Evolutionary conservation across 92 coral and sea anemone species (phyloP), one percentile per base, ranked within the genome.

Genomic region (Paramuricea clavata): DNA sequence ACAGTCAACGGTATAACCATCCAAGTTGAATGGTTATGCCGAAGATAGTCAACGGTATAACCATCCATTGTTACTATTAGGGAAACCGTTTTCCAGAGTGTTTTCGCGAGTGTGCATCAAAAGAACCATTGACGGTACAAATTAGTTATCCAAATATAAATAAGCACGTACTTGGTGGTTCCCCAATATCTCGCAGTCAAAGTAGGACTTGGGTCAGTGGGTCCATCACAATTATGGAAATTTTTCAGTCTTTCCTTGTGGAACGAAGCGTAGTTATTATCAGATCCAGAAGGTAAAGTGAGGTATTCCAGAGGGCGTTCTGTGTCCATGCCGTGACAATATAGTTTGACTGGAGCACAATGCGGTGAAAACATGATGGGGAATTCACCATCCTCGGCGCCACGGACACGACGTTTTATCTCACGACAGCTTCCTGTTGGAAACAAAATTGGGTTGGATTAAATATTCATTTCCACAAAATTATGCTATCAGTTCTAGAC

Each of bases 111-210:
- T n/a, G n/a, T n/a, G n/a, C n/a, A n/a, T n/a, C n/a, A n/a, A n/a
- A n/a, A n/a, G n/a, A n/a, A n/a, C n/a, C n/a, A n/a, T n/a, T n/a
- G n/a, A n/a, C n/a, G n/a, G n/a, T n/a, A n/a, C n/a, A n/a, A n/a
- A n/a, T n/a, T n/a, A n/a, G n/a, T n/a, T n/a, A n/a, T n/a, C n/a
- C n/a, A n/a, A n/a, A 17, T 56, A 56, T 56, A 8, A 6, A 16
- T 17, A 0, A 54, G 26, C 1, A 54, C 62, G 3, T 72, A 96
- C 99, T 96, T 91, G 35, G 99, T 95, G 35, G 89, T 92, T 52
- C 99, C 99, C 99, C 99, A 97, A 92, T 93, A 94, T 54, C 94
- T 94, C 64, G 91, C 95, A 50, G 99, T 97, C 71, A 97, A 88
- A 43, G 87, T 83, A 1, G 99, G 99, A 71, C 87, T 87, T 85